Percentiles rank a stretch among this genome's conserved stretches.
phyloP scores from a whole-genome alignment of 2,797 vertebrate species.

The Galagoides demidoff region DNA sequence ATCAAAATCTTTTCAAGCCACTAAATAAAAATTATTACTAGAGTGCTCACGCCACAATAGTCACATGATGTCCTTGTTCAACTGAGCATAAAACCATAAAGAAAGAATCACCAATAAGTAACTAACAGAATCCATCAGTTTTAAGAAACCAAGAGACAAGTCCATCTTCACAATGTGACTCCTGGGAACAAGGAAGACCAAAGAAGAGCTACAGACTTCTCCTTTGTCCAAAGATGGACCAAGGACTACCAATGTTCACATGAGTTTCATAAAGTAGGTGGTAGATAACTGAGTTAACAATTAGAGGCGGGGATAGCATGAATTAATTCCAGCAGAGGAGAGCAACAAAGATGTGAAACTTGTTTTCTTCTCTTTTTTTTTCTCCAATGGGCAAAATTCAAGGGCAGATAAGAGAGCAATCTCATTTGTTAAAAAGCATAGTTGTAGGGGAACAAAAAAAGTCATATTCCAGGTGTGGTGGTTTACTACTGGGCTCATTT shows the following conservation, averaged over 20 bases:
- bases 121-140: conserved; percentile 28
- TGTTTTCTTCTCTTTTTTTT: neutral
- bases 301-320: neutral
- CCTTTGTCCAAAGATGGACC: neutral
- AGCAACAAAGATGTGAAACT: accelerated
- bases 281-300: neutral
- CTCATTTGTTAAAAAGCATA: neutral
- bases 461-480: neutral
- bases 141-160: conserved; percentile 61
- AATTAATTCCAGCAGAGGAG: neutral
- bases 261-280: neutral
- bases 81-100: conserved; percentile 66
- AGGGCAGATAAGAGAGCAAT: neutral
- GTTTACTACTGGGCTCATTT: neutral
- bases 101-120: conserved; percentile 66
- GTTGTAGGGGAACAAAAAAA: neutral
- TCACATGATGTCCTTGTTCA: conserved; percentile 64
- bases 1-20: conserved; percentile 70
- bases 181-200: neutral
- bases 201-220: conserved; percentile 21
- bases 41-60: conserved; percentile 33
- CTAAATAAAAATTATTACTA: conserved; percentile 65
- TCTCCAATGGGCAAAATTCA: neutral
- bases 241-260: neutral
- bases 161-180: neutral